Percentiles rank a stretch among this genome's conserved stretches.
phyloP scores from a whole-genome alignment of 2,888 invertebrate species.

The Priocnemis perturbator region DNA sequence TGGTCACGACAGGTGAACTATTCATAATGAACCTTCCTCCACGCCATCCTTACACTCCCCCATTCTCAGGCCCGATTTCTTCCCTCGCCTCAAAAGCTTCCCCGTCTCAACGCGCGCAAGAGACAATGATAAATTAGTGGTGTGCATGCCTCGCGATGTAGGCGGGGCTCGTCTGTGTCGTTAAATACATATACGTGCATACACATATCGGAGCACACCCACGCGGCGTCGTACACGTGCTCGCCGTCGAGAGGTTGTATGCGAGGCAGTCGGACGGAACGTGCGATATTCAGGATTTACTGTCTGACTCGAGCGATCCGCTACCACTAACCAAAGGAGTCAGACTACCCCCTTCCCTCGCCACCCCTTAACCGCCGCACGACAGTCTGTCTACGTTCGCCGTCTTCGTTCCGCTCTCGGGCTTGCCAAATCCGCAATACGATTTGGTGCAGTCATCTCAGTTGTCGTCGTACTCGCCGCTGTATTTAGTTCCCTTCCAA shows the following conservation, averaged over 20 bases:
- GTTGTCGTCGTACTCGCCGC: not conserved
- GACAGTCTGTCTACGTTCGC: not conserved
- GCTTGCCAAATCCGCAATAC: slow-evolving; percentile 8
- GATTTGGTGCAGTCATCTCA: not conserved
- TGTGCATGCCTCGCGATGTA: slow-evolving; percentile 28
- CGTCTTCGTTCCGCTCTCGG: not conserved
- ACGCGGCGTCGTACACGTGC: not conserved
- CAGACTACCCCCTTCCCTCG: not conserved
- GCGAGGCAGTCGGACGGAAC: slow-evolving; percentile 37
- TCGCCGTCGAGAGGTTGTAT: not conserved
- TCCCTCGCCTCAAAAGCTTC: not conserved
- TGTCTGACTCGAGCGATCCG: slow-evolving; percentile 37
- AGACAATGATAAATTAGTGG: slow-evolving; percentile 64
- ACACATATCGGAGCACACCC: slow-evolving; percentile 12
- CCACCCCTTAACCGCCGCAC: too few relatives aligned
- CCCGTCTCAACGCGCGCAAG: too few relatives aligned
- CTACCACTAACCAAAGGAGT: slow-evolving; percentile 21
- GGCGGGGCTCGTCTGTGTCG: too few relatives aligned
- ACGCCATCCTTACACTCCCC: not conserved
- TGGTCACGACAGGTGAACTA: too few relatives aligned
- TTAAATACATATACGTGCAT: not conserved
- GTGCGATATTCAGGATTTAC: slow-evolving; percentile 39
- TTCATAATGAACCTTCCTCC: too few relatives aligned
- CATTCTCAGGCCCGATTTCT: not conserved
- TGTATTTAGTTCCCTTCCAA: slow-evolving; percentile 15